These are phyloP conservation scores for Myrmophylax atrothorax DNA, from an alignment of 2,113 vertebrate genomes.

Conservation along the genomic window DNA sequence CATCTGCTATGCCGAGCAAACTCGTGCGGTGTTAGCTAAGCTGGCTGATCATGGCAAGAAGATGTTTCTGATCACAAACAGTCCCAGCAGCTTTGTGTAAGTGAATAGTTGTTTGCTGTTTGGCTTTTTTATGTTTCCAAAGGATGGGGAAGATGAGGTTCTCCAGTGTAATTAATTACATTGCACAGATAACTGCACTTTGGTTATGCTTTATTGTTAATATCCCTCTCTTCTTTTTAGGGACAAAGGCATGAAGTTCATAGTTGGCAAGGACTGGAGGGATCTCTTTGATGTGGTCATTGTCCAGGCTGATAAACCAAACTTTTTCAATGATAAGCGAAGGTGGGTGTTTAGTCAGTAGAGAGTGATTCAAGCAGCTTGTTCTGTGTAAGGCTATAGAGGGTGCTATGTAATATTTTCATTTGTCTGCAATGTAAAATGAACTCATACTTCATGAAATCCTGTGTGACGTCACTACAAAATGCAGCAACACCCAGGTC, in stretches of 20 bases:
- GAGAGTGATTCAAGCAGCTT: not conserved
- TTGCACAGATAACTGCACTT: not conserved
- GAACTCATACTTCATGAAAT: not conserved
- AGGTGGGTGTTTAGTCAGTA: slow-evolving; percentile 78
- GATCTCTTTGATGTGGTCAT: slow-evolving; percentile 98
- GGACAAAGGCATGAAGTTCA: slow-evolving; percentile 94
- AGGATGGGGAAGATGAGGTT: not conserved
- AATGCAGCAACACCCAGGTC: not conserved
- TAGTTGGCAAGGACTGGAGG: slow-evolving; percentile 95
- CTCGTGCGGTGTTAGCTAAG: slow-evolving; percentile 91
- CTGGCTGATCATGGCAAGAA: slow-evolving; percentile 92
- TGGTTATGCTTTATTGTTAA: not conserved
- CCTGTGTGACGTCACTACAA: not conserved
- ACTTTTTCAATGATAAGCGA: slow-evolving; percentile 95
- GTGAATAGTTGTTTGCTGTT: slow-evolving; percentile 45
- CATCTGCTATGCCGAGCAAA: slow-evolving; percentile 93
- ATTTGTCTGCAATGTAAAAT: not conserved
- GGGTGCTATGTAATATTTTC: not conserved
- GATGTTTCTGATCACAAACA: slow-evolving; percentile 99
- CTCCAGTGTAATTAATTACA: not conserved
- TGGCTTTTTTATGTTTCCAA: not conserved
- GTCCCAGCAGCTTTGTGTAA: slow-evolving; percentile 98
- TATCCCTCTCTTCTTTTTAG: slow-evolving; percentile 68
- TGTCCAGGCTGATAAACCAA: slow-evolving; percentile 95
- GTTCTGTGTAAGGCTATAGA: not conserved